Conservation (phyloP, 2,888 invertebrate species). For the Cheilosia vulpina region DNA sequence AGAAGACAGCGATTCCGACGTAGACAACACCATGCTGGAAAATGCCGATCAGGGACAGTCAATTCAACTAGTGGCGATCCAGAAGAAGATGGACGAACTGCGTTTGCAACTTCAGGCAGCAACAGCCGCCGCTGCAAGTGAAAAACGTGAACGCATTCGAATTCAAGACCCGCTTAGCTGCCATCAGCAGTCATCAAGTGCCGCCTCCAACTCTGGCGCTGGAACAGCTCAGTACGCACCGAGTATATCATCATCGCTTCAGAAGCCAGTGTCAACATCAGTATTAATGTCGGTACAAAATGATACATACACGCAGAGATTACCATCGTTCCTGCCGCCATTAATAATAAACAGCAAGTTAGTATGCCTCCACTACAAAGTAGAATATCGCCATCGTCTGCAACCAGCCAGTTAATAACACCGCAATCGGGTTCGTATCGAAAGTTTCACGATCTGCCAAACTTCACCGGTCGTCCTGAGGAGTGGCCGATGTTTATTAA, state of each 20-base stretch:
- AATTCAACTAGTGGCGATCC: background rate
- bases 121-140: constrained; percentile 2
- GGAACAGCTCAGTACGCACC: too few species aligned
- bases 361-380: background rate
- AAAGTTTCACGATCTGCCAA: too few species aligned
- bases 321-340: too few species aligned
- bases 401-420: background rate
- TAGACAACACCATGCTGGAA: background rate
- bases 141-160: background rate
- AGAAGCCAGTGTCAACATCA: background rate
- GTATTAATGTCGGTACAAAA: too few species aligned
- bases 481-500: too few species aligned
- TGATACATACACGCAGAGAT: background rate
- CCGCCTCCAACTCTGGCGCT: too few species aligned
- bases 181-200: too few species aligned
- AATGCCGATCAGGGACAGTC: background rate
- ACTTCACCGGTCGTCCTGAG: too few species aligned
- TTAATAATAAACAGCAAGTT: too few species aligned
- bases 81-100: background rate
- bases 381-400: background rate
- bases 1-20: constrained; percentile 1
- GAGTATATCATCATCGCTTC: too few species aligned
- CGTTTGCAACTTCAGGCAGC: constrained; percentile 5
- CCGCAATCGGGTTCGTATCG: background rate
- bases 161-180: background rate